Base-by-base conservation (phyloP, 2,888 invertebrate species). In the Drosophila ezoana region DNA sequence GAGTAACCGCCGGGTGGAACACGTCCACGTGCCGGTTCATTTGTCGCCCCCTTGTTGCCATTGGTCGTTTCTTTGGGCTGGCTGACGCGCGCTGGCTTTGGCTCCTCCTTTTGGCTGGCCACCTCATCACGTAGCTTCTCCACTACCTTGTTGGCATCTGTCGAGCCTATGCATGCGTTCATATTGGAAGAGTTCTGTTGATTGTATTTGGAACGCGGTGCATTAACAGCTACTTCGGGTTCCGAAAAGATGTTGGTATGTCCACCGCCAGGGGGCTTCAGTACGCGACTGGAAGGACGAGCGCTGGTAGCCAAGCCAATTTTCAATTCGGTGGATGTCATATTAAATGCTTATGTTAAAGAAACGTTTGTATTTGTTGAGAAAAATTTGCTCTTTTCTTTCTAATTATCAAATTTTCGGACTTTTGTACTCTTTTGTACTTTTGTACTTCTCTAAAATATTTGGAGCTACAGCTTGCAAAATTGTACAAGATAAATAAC, bases 261-360 rank as follows among this genome's bases (percentile, higher is more conserved):
- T 0, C 95, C 95, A 72, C 95, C 95, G 85, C 95, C 95, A 16
- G 95, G 95, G 58, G 95, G 95, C 85, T 95, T 95, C 48, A 95
- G 93, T 82, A 95, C 95, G 87, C 95, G 93, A 90, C 93, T 94
- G 8, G 94, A 94, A 75, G 92, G 89, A 76, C 94, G 92, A 63
- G 93, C 82, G 66, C 92, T 93, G 51, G 91, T 92, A 58, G 87
- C 91, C 47, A 94, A 92, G 49, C 94, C 94, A 85, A 94, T 93
- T 92, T 94, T 94, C 87, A 94, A 92, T 59, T 93, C 92, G 84
- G 94, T 94, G 38, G 94, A 90, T 49, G 91, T 91, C 91, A 91
- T 91, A 35, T 63, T 65, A 35, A 13, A 13, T 61, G 49, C 13
- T 49, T 65, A 32, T 28, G 28, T 40, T 37, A 28, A 23, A 35